Percentiles rank a stretch among this genome's conserved stretches.
Evolutionary conservation across 2,888 invertebrate species (phyloP).

Genomic region (Pristionchus mayeri): DNA sequence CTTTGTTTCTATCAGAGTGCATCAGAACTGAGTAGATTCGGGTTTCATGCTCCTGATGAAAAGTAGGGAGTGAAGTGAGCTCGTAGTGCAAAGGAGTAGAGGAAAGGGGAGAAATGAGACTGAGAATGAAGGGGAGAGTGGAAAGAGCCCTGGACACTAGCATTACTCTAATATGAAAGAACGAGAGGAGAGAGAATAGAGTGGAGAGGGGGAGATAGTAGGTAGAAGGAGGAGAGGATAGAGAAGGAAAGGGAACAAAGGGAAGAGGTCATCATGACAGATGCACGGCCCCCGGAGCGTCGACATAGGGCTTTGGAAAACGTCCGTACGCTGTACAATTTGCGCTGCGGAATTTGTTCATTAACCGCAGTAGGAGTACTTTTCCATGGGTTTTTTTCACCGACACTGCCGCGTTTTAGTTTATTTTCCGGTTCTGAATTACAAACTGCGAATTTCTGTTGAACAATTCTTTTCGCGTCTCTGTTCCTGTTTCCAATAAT

Average conservation of each 20-base stretch:
- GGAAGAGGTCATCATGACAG: slow-evolving; percentile 32
- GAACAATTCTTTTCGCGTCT: too few species aligned
- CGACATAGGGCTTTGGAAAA: too few species aligned
- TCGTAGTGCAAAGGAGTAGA: slow-evolving; percentile 42
- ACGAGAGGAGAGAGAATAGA: slow-evolving; percentile 50
- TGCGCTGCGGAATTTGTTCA: too few species aligned
- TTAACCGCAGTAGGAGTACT: too few species aligned
- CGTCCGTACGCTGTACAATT: too few species aligned
- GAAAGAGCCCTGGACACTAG: slow-evolving; percentile 52
- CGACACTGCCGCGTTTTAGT: too few species aligned
- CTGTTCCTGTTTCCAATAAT: too few species aligned
- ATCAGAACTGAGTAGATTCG: slow-evolving; percentile 51
- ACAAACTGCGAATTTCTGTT: too few species aligned
- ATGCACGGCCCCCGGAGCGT: not conserved
- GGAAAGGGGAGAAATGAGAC: slow-evolving; percentile 24
- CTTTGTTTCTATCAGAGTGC: slow-evolving; percentile 45
- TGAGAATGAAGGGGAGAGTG: slow-evolving; percentile 49
- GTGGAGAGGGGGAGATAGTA: slow-evolving; percentile 48
- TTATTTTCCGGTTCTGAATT: too few species aligned
- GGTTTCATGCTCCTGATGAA: not conserved
- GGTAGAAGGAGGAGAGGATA: not conserved
- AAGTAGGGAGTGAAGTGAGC: slow-evolving; percentile 45
- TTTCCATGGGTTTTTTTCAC: too few species aligned
- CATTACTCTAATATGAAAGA: slow-evolving; percentile 49
- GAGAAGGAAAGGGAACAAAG: slow-evolving; percentile 2